Evolutionary conservation across 1,140 invertebrate species (phyloP).

Genomic region (Neodiprion lecontei): DNA sequence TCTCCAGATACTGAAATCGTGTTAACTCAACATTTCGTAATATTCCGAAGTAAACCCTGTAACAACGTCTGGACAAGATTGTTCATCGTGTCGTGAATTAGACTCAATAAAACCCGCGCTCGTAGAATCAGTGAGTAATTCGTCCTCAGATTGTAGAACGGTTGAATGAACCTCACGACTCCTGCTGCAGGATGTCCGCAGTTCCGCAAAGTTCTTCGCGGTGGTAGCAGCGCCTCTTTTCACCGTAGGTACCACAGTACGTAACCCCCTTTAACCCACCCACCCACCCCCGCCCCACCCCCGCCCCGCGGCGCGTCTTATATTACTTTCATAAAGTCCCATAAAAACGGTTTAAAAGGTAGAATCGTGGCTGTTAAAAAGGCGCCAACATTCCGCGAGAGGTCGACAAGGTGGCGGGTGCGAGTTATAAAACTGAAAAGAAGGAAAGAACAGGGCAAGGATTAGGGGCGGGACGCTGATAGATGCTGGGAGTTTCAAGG

Average conservation of each 20-base stretch:
- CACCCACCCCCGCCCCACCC: not conserved
- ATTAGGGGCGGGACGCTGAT: no score
- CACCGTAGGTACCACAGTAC: not conserved
- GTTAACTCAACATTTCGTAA: no score
- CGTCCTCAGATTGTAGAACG: no score
- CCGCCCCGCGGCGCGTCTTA: not conserved
- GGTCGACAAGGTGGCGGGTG: not conserved
- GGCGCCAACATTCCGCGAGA: not conserved
- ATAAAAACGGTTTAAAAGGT: slow-evolving; percentile 13
- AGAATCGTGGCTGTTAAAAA: not conserved
- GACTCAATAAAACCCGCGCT: no score
- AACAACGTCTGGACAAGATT: no score
- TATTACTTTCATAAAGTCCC: slow-evolving; percentile 8
- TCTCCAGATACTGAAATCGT: no score
- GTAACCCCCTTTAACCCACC: not conserved
- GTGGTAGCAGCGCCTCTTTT: no score
- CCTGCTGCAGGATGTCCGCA: not conserved
- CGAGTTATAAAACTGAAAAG: not conserved
- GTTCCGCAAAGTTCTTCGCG: not conserved
- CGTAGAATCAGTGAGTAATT: no score
- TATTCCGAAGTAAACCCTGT: no score
- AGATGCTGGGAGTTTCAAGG: no score
- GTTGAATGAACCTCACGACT: no score
- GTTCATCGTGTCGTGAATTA: no score
- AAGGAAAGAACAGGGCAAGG: not conserved